Evolutionary conservation across 2,113 vertebrate genomes (phyloP).

Genomic region (Nestor notabilis): DNA sequence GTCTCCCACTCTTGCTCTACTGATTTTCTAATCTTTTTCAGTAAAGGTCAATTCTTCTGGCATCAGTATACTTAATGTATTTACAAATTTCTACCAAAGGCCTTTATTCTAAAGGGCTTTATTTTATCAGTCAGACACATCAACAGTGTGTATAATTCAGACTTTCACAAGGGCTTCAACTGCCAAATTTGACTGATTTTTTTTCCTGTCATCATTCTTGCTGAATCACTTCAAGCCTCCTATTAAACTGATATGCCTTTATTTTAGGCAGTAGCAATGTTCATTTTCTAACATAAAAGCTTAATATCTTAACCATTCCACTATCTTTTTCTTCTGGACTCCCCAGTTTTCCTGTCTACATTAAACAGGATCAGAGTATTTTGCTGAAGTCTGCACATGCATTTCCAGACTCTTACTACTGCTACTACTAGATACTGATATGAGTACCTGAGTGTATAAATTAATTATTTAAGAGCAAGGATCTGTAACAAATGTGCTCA

Average conservation of each 20-base stretch:
- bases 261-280: not conserved
- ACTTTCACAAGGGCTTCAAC: constrained; percentile 16
- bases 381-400: not conserved
- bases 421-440: constrained; percentile 12
- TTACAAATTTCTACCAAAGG: constrained; percentile 32
- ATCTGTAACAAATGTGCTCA: constrained; percentile 31
- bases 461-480: constrained; percentile 52
- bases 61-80: constrained; percentile 31
- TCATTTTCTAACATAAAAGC: constrained; percentile 24
- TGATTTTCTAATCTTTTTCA: constrained; percentile 47
- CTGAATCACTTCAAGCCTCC: constrained; percentile 20
- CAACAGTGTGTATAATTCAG: not conserved
- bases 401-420: constrained; percentile 23
- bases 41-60: constrained; percentile 51
- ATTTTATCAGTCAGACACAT: constrained; percentile 25
- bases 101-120: constrained; percentile 12
- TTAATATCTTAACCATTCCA: constrained; percentile 11
- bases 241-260: constrained; percentile 7
- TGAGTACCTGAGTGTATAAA: constrained; percentile 37
- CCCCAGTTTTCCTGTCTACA: not conserved
- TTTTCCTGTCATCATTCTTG: not conserved
- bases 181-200: not conserved
- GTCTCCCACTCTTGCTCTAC: constrained; percentile 4
- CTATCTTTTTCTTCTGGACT: not conserved
- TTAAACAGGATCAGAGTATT: not conserved